These are phyloP conservation scores for Eulemur rubriventer DNA, from an alignment of 2,797 vertebrate genomes.

Conservation along the genomic window DNA sequence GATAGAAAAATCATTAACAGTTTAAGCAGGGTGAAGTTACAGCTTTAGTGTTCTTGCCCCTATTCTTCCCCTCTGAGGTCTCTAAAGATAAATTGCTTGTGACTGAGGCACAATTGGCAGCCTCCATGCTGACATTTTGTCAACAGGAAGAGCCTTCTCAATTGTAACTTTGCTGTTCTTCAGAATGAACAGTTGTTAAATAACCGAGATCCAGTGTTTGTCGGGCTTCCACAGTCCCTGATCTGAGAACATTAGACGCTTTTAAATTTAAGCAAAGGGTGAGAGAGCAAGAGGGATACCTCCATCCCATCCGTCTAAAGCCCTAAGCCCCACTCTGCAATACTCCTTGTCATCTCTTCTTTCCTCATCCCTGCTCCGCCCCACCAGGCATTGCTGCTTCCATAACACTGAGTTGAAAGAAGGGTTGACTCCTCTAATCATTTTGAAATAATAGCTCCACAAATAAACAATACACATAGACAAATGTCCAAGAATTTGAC, in stretches of 20 bases:
- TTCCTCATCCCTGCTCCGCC: not conserved
- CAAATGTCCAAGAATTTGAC: not conserved
- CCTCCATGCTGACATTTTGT: not conserved
- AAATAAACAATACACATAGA: not conserved
- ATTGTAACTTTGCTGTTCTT: not conserved
- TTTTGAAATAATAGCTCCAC: not conserved
- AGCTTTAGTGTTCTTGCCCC: not conserved
- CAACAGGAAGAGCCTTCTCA: conserved; percentile 4
- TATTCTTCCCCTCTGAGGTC: not conserved
- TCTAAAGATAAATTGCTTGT: not conserved
- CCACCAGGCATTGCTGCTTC: not conserved
- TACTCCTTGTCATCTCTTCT: not conserved
- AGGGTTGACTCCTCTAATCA: not conserved
- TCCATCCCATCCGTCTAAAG: not conserved
- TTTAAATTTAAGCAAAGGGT: not conserved
- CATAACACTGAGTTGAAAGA: not conserved
- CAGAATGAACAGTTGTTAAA: not conserved
- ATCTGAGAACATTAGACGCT: not conserved
- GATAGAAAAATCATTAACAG: not conserved
- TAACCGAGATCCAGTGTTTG: not conserved
- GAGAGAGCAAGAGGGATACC: not conserved
- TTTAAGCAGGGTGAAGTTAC: not conserved
- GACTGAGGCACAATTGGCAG: not conserved
- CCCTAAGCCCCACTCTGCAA: not conserved
- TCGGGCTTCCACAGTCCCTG: not conserved